Base-by-base conservation (phyloP, 1,140 invertebrate genomes). In the Ruditapes philippinarum region DNA sequence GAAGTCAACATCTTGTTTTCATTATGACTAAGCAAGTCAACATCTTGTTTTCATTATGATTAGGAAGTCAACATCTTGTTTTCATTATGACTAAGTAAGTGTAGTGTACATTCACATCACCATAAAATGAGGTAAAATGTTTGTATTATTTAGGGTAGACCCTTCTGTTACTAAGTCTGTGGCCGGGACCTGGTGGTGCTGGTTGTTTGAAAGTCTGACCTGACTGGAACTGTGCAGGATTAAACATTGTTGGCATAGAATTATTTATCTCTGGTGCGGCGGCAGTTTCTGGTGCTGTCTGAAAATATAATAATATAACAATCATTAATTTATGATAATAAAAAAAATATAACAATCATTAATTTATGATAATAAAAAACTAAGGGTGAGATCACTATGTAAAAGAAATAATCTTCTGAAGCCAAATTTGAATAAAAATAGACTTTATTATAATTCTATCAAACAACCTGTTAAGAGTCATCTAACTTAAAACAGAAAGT, bases 191-290 rank as follows among this genome's bases (percentile, higher is more conserved):
- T 17, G 84, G 25, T 28, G 84, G 49, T 2, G 73, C 84, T 19
- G 84, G 54, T 40, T 68, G 73, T 60, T 87, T 87, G 74, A 78
- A 78, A 5, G 70, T 28, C 74, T 87, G 73, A 38, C 79, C 62
- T 22, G 28, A 38, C 57, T 87, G 84, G 51, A 87, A 87, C 74
- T 87, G 84, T 57, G 84, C 73, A 19, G 84, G 84, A 45, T 87
- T 78, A 68, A 87, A 87, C 84, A 87, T 79, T 38, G 82, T 33
- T 25, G 82, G 82, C 28, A 78, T 28, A 1, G 65, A 28, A 38
- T 12, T 38, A 0, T 62, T 62, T 31, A 25, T 31, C 4, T 5
- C 19, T 14, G 42, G 49, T 51, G 62, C 36, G 11, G 22, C 11
- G 1, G 42, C 5, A 2, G 36, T 22, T 22, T n/a, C n/a, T n/a